These are phyloP conservation scores for Girardinus metallicus DNA, from an alignment of 2,797 vertebrate species.

Conservation along the genomic window DNA sequence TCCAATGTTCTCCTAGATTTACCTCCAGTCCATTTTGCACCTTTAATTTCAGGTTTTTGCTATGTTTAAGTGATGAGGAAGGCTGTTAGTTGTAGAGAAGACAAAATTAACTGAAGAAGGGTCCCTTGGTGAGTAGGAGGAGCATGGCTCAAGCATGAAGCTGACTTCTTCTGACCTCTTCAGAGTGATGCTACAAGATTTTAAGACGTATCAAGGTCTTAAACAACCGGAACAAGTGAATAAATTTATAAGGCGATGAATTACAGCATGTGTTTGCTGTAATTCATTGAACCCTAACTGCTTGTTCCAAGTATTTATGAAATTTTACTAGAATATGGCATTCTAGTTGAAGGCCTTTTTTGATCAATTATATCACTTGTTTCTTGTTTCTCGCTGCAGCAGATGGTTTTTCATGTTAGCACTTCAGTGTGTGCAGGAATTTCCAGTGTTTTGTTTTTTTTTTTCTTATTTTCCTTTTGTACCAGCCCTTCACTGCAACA, in stretches of 20 bases:
- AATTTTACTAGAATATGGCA: too few relatives aligned
- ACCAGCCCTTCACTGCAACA: slow-evolving; percentile 2
- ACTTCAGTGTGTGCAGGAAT: background rate
- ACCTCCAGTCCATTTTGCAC: slow-evolving; percentile 7
- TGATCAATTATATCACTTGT: slow-evolving; percentile 3
- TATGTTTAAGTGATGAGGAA: slow-evolving; percentile 15
- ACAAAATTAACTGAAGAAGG: slow-evolving; percentile 30
- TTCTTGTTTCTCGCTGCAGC: slow-evolving; percentile 12
- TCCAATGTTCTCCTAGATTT: background rate
- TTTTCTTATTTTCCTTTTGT: background rate
- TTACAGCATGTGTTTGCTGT: slow-evolving; percentile 8
- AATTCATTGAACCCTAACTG: too few relatives aligned
- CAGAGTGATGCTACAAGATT: slow-evolving; percentile 49
- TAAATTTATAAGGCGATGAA: background rate
- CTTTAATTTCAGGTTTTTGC: slow-evolving; percentile 5
- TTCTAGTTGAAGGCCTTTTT: background rate
- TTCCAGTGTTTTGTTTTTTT: slow-evolving; percentile 1
- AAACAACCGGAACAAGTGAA: too few relatives aligned
- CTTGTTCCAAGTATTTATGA: too few relatives aligned
- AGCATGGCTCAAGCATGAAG: slow-evolving; percentile 62
- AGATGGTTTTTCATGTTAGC: slow-evolving; percentile 8
- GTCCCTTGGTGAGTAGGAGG: slow-evolving; percentile 34
- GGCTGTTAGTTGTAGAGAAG: slow-evolving; percentile 31
- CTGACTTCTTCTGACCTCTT: slow-evolving; percentile 63
- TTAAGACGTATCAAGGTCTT: slow-evolving; percentile 2